Conservation (phyloP, 2,113 vertebrate genomes). For the Cricetomys ansorgei region DNA sequence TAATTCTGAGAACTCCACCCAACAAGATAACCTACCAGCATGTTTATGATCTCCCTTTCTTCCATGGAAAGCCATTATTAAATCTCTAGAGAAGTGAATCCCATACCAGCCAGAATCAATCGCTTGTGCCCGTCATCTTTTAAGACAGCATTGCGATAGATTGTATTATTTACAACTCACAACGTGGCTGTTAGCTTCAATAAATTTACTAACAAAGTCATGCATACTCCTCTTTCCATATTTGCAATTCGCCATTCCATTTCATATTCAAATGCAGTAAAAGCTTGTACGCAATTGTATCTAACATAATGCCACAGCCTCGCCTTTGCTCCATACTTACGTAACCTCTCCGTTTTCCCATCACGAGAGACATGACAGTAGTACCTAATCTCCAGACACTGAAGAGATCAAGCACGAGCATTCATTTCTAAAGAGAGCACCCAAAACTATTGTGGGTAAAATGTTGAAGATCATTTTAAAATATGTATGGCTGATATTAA, state of each 20-base stretch:
- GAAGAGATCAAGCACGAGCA: neutral
- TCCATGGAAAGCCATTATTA: slow-evolving; percentile 59
- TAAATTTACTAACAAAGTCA: slow-evolving; percentile 24
- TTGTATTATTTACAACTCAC: slow-evolving; percentile 28
- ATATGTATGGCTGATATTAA: neutral
- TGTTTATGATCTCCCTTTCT: slow-evolving; percentile 62
- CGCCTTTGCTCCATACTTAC: neutral
- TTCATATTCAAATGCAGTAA: slow-evolving; percentile 50
- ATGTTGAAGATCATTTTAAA: neutral
- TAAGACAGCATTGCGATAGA: slow-evolving; percentile 7
- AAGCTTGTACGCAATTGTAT: neutral
- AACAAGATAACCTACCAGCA: slow-evolving; percentile 69
- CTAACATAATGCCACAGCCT: neutral
- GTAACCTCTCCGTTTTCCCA: neutral
- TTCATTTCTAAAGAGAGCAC: slow-evolving; percentile 19
- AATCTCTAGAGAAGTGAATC: slow-evolving; percentile 61
- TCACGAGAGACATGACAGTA: neutral
- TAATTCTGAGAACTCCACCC: slow-evolving; percentile 75
- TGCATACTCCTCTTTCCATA: neutral
- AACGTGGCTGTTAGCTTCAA: neutral
- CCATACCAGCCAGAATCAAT: slow-evolving; percentile 22
- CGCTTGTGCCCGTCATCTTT: slow-evolving; percentile 46
- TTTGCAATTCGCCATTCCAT: slow-evolving; percentile 4
- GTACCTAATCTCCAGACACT: neutral
- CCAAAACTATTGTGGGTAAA: neutral